A percentile compares a stretch with the other conserved stretches of the same genome.
These are phyloP conservation scores for Trididemnum nubilum DNA, from an alignment of 23 tunicate genomes.

Conservation along the genomic window DNA sequence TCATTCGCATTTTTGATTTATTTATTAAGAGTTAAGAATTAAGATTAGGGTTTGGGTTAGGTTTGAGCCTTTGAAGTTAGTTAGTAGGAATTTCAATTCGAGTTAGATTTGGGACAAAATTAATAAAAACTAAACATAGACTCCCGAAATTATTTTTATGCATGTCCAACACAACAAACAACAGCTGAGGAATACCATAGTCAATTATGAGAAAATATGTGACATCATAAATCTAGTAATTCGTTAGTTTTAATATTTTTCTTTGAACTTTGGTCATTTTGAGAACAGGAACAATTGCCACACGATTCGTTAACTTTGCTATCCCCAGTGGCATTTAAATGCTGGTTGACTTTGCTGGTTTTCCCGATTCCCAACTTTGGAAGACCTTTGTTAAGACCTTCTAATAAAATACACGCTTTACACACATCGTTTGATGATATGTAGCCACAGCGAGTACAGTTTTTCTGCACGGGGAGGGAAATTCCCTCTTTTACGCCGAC, in stretches of 20 bases:
- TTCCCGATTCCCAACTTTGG: constrained; percentile 93
- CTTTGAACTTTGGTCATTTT: too few relatives aligned
- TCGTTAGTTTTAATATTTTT: background rate
- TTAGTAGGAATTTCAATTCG: too few relatives aligned
- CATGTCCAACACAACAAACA: too few relatives aligned
- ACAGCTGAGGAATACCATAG: too few relatives aligned
- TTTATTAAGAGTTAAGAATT: too few relatives aligned
- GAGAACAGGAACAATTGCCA: background rate
- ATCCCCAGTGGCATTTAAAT: background rate
- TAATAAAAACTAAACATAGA: too few relatives aligned
- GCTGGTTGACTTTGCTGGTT: constrained; percentile 79
- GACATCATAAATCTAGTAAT: background rate
- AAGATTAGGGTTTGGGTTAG: too few relatives aligned
- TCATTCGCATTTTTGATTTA: too few relatives aligned
- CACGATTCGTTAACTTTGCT: background rate
- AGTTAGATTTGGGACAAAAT: too few relatives aligned
- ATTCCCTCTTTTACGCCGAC: constrained; percentile 76
- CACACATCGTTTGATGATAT: constrained; percentile 94
- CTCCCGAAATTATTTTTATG: too few relatives aligned
- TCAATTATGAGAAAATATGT: background rate
- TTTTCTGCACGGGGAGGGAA: constrained; percentile 72
- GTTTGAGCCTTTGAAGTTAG: too few relatives aligned
- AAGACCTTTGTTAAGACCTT: constrained; percentile 91
- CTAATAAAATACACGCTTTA: constrained; percentile 93
- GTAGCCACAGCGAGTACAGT: constrained; percentile 84